These are phyloP conservation scores for Misgurnus mizolepis DNA, from an alignment of 2,113 vertebrate species.

Conservation along the genomic window DNA sequence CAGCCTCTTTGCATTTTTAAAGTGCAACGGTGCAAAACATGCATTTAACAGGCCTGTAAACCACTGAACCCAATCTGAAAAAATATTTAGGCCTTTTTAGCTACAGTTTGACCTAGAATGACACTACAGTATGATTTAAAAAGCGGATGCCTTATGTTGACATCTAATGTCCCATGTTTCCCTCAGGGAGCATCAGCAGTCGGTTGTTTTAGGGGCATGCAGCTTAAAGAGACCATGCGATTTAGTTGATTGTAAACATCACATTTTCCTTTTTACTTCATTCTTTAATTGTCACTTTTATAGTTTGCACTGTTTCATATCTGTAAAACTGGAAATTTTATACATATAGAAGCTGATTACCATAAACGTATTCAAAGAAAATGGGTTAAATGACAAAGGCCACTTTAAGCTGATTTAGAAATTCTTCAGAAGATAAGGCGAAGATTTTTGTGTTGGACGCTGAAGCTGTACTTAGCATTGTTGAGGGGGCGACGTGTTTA, in stretches of 20 bases:
- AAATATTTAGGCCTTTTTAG: neutral
- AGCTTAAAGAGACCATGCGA: neutral
- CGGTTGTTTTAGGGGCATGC: neutral
- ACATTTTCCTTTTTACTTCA: neutral
- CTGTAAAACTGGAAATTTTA: neutral
- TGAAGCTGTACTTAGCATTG: neutral
- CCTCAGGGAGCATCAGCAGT: neutral
- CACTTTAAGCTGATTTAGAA: conserved; percentile 13
- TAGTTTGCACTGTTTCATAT: neutral
- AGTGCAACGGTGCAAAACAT: neutral
- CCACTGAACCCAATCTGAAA: neutral
- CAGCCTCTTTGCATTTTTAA: neutral
- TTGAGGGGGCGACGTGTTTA: conserved; percentile 9
- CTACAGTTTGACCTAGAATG: neutral
- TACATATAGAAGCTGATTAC: neutral
- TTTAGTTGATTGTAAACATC: neutral
- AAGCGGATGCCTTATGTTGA: neutral
- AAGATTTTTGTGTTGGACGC: neutral
- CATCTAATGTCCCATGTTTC: neutral
- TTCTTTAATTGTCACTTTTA: neutral
- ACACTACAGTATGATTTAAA: neutral
- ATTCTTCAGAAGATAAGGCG: neutral
- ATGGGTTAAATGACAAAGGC: neutral
- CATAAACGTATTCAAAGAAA: neutral
- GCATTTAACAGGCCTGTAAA: neutral